Evolutionary conservation across 2,113 vertebrate genomes (phyloP).

Genomic region (Cisticola juncidis): DNA sequence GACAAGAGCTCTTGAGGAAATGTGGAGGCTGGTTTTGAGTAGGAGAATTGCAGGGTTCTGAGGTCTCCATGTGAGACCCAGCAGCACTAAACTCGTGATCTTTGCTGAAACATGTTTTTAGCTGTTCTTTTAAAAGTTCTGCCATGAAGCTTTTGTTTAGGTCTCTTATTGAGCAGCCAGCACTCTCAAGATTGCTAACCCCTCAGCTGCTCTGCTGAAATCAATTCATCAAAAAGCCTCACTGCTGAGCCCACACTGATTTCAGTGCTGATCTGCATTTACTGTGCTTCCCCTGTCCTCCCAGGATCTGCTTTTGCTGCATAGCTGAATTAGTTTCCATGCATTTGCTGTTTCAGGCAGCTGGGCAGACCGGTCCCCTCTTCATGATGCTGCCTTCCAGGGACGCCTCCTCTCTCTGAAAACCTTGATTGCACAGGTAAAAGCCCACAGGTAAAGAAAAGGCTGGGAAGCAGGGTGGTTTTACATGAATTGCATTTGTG

Average conservation of each 20-base stretch:
- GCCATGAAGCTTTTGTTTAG: neutral
- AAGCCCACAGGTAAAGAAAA: slow-evolving; percentile 13
- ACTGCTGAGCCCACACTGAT: rapidly evolving
- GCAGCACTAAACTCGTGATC: neutral
- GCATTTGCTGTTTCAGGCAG: slow-evolving; percentile 74
- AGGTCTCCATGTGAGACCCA: neutral
- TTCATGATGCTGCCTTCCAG: slow-evolving; percentile 91
- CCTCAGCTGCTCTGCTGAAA: neutral
- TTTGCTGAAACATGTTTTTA: neutral
- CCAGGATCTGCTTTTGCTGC: neutral
- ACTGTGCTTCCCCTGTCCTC: neutral
- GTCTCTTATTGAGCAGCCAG: neutral
- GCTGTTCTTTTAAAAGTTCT: neutral
- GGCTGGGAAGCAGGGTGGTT: neutral
- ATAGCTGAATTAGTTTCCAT: neutral
- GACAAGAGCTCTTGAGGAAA: neutral
- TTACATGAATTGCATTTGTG: neutral
- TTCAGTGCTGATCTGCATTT: neutral
- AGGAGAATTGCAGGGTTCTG: neutral
- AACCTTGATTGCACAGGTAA: slow-evolving; percentile 86
- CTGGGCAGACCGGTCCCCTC: slow-evolving; percentile 89
- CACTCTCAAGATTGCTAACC: neutral
- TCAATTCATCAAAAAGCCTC: neutral
- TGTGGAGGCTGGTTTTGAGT: neutral
- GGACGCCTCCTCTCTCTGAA: slow-evolving; percentile 87